Evolutionary conservation across 2,113 vertebrate genomes (phyloP).

Genomic region (Oxyruncus cristatus): DNA sequence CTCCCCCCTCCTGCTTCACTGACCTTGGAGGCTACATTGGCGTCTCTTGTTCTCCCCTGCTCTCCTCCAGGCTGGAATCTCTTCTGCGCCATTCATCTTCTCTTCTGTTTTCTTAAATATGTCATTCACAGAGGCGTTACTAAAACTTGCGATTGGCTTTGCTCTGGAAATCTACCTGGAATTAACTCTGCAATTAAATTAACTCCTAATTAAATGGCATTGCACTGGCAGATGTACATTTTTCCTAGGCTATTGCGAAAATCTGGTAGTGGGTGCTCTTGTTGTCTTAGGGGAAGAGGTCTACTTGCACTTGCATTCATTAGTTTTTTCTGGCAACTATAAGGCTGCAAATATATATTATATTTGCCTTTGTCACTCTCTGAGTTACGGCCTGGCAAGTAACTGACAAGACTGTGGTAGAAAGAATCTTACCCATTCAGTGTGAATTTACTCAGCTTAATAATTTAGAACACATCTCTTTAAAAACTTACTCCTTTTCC

Average conservation of each 20-base stretch:
- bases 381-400: constrained; percentile 66
- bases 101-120: too few relatives aligned
- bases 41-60: too few relatives aligned
- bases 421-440: constrained; percentile 15
- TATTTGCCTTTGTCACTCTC: constrained; percentile 71
- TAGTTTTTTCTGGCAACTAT: constrained; percentile 42
- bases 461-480: not conserved
- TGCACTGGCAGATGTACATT: constrained; percentile 64
- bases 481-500: not conserved
- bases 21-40: too few relatives aligned
- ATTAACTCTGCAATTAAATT: too few relatives aligned
- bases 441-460: not conserved
- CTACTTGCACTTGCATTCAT: constrained; percentile 68
- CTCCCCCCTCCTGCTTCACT: too few relatives aligned
- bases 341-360: not conserved
- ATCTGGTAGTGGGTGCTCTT: constrained; percentile 51
- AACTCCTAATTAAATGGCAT: too few relatives aligned
- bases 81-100: too few relatives aligned
- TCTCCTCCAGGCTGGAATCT: too few relatives aligned
- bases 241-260: constrained; percentile 59
- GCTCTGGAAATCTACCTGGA: too few relatives aligned
- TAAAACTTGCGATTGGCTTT: too few relatives aligned
- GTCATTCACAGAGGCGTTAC: too few relatives aligned
- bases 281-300: constrained; percentile 62
- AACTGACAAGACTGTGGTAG: constrained; percentile 48